phyloP scores from a whole-genome alignment of 2,797 vertebrate species.

The Clarias fuscus region DNA sequence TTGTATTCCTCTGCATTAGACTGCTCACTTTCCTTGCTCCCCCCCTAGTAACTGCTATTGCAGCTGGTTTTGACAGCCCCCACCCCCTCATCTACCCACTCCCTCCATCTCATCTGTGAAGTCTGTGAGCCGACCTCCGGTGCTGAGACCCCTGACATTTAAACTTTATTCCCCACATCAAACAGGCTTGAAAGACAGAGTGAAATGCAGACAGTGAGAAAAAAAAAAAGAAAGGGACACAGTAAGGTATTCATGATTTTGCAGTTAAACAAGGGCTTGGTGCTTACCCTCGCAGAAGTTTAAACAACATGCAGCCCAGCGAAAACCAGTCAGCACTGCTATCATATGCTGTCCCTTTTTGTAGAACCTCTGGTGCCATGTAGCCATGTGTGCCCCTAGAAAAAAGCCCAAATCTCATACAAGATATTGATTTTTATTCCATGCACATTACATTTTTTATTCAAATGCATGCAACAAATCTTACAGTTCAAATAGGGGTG shows the following conservation, averaged over 20 bases:
- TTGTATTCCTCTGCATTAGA: conserved; percentile 32
- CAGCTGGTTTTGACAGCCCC: conserved; percentile 18
- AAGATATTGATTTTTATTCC: conserved; percentile 26
- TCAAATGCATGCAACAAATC: too few relatives aligned
- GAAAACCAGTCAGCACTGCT: conserved; percentile 99
- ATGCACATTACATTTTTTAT: background rate
- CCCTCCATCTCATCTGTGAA: conserved; percentile 50
- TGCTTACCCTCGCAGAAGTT: conserved; percentile 93
- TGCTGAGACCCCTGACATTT: conserved; percentile 74
- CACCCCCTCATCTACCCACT: conserved; percentile 29
- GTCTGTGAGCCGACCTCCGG: conserved; percentile 66
- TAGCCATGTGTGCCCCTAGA: conserved; percentile 94
- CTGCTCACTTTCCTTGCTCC: conserved; percentile 18
- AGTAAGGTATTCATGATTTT: conserved; percentile 17
- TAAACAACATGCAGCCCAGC: conserved; percentile 98
- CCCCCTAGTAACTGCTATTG: conserved; percentile 38
- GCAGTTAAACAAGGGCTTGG: background rate
- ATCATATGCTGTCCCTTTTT: conserved; percentile 96
- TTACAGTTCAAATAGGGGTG: too few relatives aligned
- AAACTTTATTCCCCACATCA: conserved; percentile 69
- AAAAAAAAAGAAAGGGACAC: background rate
- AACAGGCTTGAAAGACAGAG: conserved; percentile 54
- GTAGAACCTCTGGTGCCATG: conserved; percentile 98
- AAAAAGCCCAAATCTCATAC: conserved; percentile 1
- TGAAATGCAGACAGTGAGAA: conserved; percentile 10